Evolutionary conservation across 2,888 invertebrate genomes (phyloP), one percentile per base, ranked within the genome.

Genomic region (Eupithecia vulgata): DNA sequence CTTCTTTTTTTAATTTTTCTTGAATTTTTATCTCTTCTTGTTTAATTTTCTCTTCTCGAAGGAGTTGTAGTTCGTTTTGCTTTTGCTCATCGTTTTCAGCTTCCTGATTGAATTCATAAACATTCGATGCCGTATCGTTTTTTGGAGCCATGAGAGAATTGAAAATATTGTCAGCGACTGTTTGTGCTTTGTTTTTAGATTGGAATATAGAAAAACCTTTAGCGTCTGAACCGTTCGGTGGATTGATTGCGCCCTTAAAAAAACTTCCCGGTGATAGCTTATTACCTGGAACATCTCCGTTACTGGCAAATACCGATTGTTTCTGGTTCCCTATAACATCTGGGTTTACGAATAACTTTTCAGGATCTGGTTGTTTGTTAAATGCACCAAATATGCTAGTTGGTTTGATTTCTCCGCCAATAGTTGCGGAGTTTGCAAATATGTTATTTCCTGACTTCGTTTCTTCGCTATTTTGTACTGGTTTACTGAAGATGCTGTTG

Each of bases 121-220:
- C 80, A 45, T 71, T 69, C 42, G 66, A 52, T 7, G 52, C n/a
- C 13, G 85, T 82, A 67, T 81, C 78, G 59, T 78, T 81, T 71
- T 84, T 82, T 6, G 80, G 71, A 15, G 77, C 73, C 77, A 81
- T 85, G 21, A 87, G 81, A 25, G 92, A 91, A 78, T 86, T 87
- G 75, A 91, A 86, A 82, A 93, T 90, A 80, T 85, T 91, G 78
- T 90, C 89, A 72, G 91, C 90, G 21, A 90, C 90, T 37, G 90
- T 84, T 67, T 86, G 86, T 42, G 85, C 85, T 81, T 90, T 91
- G 80, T 91, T 93, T 85, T 93, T 93, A 71, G 82, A 90, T 81
- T 88, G 88, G 78, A 92, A 93, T 83, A 92, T 90, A 42, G 88
- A 87, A 80, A 88, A 91, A 68, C 73, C 71, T 76, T 88, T 88